Base-by-base conservation (phyloP, 2,113 vertebrate genomes). In the Etia nguti region DNA sequence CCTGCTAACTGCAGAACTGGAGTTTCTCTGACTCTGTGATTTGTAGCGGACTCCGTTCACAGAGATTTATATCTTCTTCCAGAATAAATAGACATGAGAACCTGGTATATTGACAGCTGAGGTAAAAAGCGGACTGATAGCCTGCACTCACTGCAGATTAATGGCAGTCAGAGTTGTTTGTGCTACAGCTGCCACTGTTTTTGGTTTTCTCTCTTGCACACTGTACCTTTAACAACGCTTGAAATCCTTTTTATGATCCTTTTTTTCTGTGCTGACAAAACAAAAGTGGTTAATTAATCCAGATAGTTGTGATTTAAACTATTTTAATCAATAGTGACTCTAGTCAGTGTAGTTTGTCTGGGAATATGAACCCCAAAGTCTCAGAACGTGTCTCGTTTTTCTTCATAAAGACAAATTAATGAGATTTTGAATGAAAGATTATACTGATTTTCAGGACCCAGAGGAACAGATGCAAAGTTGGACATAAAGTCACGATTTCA, bases 401-500 rank as follows among this genome's bases (percentile, higher is more conserved):
- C 22, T 46, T 29, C 41, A 48, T 70, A 70, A 70, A 70, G 5
- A 46, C 22, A 46, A 73, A 48, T 73, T 10, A 52, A n/a, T 9
- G 73, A 77, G 11, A 34, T 12, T 11, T 31, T 52, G 10, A 50
- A 52, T n/a, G 46, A 50, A 77, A n/a, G 43, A 75, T 75, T 3
- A 48, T 0, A 8, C 16, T 48, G 15, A 50, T 77, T 50, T 50
- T 10, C 70, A 50, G 0, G 16, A 50, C 16, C 43, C 26, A 31
- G 3, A n/a, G 43, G 70, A 50, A 18, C 26, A 77, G 70, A 77
- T 31, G 26, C 16, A 31, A 31, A 29, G 70, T 50, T 12, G 26
- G 70, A 18, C 43, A 50, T 77, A 50, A 50, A 77, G 43, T 31
- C 70, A 62, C 11, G 10, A 52, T 62, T 86, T 43, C 48, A 73